Base-by-base conservation (phyloP, 2,113 vertebrate genomes). In the Gymnogyps californianus region DNA sequence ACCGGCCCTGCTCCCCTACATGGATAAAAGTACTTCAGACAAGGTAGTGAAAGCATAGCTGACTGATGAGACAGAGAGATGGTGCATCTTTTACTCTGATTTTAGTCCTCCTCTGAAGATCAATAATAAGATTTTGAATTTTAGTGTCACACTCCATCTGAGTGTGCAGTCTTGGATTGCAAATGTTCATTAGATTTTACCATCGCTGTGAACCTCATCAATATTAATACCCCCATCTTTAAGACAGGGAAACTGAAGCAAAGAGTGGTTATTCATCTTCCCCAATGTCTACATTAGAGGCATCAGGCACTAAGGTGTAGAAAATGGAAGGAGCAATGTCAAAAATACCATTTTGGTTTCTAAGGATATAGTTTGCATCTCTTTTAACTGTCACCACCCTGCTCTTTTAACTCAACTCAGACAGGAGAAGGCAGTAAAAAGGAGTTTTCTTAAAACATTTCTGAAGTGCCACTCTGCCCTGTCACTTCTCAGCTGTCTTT, bases 71-170 rank as follows among this genome's bases (percentile, higher is more conserved):
- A 77, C 67, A 70, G 46, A 79, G 74, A 79, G 88, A 25, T 83
- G 52, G 74, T 72, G 71, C 82, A 88, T 86, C 66, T 83, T 96
- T 85, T 93, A 83, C 66, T 88, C 78, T 95, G 71, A 90, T 94
- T 96, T 95, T 94, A 80, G 64, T 88, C 49, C 13, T 94, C 10
- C n/a, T 93, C 57, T 79, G 42, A 90, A 95, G 82, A 83, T 77
- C 71, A 83, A 5, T 96, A 96, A 87, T 59, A 92, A 88, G 84
- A 91, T 94, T 95, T 91, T 94, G 91, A 90, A 59, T 95, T 95
- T 92, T 80, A 47, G 58, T 90, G 85, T 96, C 87, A 75, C 75
- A 70, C 75, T 94, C 75, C 66, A 62, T 95, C 84, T 25, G 34
- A 96, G 58, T 74, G 47, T 64, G 51, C 55, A 51, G 72, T 83